These are phyloP conservation scores for Cydia fagiglandana DNA, from an alignment of 1,140 invertebrate genomes.

Conservation along the genomic window DNA sequence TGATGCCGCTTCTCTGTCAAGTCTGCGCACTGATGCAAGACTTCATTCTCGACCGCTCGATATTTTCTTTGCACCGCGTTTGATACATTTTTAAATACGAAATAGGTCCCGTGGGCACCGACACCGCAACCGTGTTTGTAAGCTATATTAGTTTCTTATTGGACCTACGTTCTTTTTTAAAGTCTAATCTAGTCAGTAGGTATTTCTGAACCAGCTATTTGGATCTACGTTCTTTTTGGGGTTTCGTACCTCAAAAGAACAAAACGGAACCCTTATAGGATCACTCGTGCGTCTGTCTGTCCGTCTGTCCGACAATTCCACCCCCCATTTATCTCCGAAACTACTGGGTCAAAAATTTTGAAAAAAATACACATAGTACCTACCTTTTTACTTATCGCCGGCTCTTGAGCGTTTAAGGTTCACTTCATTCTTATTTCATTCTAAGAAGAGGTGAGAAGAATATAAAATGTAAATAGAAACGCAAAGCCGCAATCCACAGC, in stretches of 20 bases:
- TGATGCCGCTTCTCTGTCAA: background rate
- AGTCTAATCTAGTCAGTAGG: too few species aligned
- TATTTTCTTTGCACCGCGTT: slow-evolving; percentile 46
- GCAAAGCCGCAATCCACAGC: slow-evolving; percentile 14
- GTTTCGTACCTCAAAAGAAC: too few species aligned
- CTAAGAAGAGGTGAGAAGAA: background rate
- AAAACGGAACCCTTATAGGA: too few species aligned
- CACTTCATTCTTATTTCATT: background rate
- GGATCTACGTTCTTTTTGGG: too few species aligned
- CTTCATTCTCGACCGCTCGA: slow-evolving; percentile 32
- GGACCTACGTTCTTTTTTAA: background rate
- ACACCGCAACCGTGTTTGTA: background rate
- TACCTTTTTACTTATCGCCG: too few species aligned
- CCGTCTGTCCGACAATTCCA: too few species aligned
- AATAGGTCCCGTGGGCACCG: slow-evolving; percentile 47
- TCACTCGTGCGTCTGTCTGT: too few species aligned
- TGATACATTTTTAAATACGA: slow-evolving; percentile 57
- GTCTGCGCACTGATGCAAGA: slow-evolving; percentile 21
- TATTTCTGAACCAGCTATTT: too few species aligned
- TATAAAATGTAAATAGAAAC: slow-evolving; percentile 21
- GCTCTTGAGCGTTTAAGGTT: too few species aligned
- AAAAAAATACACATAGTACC: too few species aligned
- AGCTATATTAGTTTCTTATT: background rate
- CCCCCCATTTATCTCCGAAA: too few species aligned
- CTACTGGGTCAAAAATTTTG: too few species aligned